Evolutionary conservation across 2,113 vertebrate genomes (phyloP), one percentile per base, ranked within the genome.

Genomic region (Rhinoptilus africanus): DNA sequence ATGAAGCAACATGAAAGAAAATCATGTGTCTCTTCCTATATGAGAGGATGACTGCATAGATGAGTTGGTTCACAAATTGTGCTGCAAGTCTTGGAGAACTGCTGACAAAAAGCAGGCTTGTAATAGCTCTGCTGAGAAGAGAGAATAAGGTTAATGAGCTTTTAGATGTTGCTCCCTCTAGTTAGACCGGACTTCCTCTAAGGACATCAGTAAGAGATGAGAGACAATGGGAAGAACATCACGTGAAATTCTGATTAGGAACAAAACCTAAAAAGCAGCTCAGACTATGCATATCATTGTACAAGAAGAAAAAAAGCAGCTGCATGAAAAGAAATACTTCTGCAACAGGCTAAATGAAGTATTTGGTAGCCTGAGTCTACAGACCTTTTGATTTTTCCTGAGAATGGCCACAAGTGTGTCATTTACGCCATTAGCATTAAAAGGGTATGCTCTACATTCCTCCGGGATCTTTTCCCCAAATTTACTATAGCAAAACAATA

Each of bases 1-100:
- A 94, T 93, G 92, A 93, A 92, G 91, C 97, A 97, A 94, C 96
- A 93, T 95, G 48, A 97, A 97, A 97, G 91, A 79, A 91, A 95
- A 75, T 66, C 68, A 78, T 92, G 62, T 54, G 86, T 50, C 74
- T 97, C 77, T 96, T 96, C 89, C 66, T 45, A 4, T 89, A 78
- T 14, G 64, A 72, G 76, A 93, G 83, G 78, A 95, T 97, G 95
- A 96, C 94, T 93, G 89, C 87, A 69, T 43, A 82, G 84, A 76
- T 92, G 95, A 95, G 91, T 47, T 89, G 84, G 76, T 92, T 86
- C 77, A 50, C 77, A 97, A 97, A 89, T 74, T 75, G 77, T 79
- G 57, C 73, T 79, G 85, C 72, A 60, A 79, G 62, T 86, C 71
- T 54, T 53, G 6, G 76, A 92, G 92, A 92, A 97, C 57, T 97